Evolutionary conservation across 2,888 invertebrate genomes (phyloP), one percentile per base, ranked within the genome.

Genomic region (Atethmia centrago): DNA sequence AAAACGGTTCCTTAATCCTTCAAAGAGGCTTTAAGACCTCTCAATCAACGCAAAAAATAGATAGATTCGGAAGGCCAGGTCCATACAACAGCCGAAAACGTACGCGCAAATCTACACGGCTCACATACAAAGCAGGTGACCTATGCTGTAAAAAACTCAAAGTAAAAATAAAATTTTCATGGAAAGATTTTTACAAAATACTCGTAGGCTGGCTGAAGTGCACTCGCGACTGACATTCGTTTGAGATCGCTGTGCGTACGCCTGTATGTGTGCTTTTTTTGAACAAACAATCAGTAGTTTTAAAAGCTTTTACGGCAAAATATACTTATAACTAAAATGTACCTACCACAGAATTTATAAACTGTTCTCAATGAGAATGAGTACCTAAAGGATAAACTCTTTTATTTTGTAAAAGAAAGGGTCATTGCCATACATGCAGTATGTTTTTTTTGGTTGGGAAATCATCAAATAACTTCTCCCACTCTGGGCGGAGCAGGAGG

Each of bases 1-100:
- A 63, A 80, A 79, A 56, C 53, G 42, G 40, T 63, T 55, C 56
- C 28, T 70, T 80, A 75, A 75, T 80, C 58, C 67, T 51, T 47
- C 49, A 61, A 71, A 80, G 76, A 63, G 25, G 49, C 53, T 75
- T 80, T n/a, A 40, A 65, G 21, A 49, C 14, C 40, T 53, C 51
- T 65, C 47, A 68, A 56, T 66, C 53, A 80, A 61, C 14, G 28
- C 9, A 45, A 16, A 25, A 31, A 8, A 47, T 40, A 12, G 10
- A 28, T 25, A 16, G 16, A 10, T 8, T 28, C 55, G 56, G 47
- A 71, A 71, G 71, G 5, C 12, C 12, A 12, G n/a, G n/a, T 42
- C 3, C 3, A 9, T 31, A 19, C 3, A 58, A 58, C 7, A 36
- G 10, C 8, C 0, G 19, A 53, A 25, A 36, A 36, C 0, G 19